Evolutionary conservation across 2,888 invertebrate species (phyloP).

Genomic region (Adelognathus sp.): DNA sequence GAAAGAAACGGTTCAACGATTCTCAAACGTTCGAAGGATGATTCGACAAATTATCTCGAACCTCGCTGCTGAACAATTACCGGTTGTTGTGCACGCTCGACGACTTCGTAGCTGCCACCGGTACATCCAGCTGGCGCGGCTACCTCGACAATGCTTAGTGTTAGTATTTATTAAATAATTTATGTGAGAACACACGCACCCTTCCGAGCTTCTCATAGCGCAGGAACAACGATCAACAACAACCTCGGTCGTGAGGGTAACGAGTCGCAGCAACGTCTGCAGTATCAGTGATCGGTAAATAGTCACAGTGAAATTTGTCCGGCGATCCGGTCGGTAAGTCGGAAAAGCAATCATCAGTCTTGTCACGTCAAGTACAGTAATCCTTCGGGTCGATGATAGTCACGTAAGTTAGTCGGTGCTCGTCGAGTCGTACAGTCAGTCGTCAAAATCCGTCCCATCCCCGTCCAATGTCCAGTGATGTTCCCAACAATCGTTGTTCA

Average conservation of each 20-base stretch:
- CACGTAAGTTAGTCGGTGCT: not conserved
- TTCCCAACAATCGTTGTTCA: slow-evolving; percentile 2
- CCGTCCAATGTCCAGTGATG: not conserved
- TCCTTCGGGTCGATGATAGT: slow-evolving; percentile 11
- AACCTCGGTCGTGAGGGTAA: slow-evolving; percentile 20
- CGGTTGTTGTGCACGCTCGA: not conserved
- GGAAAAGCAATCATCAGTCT: not conserved
- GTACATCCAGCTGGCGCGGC: slow-evolving; percentile 8
- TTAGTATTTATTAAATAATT: slow-evolving; percentile 27
- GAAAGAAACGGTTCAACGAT: not conserved
- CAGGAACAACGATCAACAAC: slow-evolving; percentile 14
- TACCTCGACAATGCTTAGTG: not conserved
- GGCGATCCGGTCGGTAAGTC: not conserved
- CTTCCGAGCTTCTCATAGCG: not conserved
- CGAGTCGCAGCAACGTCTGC: slow-evolving; percentile 1
- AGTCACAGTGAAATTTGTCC: not conserved
- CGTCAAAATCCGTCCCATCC: slow-evolving; percentile 4
- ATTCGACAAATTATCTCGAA: not conserved
- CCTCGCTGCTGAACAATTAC: not conserved
- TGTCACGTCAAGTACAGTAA: slow-evolving; percentile 9
- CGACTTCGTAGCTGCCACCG: slow-evolving; percentile 4
- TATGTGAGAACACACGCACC: not conserved
- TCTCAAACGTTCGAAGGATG: not conserved
- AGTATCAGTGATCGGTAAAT: not conserved
- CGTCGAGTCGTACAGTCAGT: not conserved